Conservation (phyloP, 2,888 invertebrate genomes). For the Creontiades dilutus region DNA sequence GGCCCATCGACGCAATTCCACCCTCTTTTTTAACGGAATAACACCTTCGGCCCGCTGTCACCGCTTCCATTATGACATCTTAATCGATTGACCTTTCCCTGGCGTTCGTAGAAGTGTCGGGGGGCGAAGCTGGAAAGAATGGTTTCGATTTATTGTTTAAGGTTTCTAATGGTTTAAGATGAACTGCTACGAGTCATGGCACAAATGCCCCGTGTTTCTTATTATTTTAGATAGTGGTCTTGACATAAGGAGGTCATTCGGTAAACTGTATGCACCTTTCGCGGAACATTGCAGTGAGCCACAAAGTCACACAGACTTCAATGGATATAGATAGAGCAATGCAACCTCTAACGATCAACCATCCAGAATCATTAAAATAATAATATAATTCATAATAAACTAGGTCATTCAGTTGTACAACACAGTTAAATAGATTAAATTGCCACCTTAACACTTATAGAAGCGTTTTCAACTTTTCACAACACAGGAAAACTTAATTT, state of each 20-base stretch:
- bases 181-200: not conserved
- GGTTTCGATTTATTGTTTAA: not conserved
- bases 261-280: not conserved
- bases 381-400: too few relatives aligned
- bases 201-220: not conserved
- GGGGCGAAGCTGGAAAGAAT: not conserved
- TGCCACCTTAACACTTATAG: too few relatives aligned
- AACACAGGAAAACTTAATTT: too few relatives aligned
- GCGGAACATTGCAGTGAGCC: not conserved
- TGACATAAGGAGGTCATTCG: not conserved
- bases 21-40: not conserved
- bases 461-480: too few relatives aligned
- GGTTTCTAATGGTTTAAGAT: conserved; percentile 19
- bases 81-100: conserved; percentile 43
- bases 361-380: too few relatives aligned
- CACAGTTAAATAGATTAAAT: too few relatives aligned
- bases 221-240: not conserved
- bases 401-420: too few relatives aligned
- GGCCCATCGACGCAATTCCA: not conserved
- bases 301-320: too few relatives aligned
- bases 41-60: not conserved
- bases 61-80: conserved; percentile 37
- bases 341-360: too few relatives aligned
- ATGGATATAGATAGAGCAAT: too few relatives aligned
- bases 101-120: not conserved